phyloP scores from a whole-genome alignment of 2,113 vertebrate species.

The Rhodinocichla rosea region DNA sequence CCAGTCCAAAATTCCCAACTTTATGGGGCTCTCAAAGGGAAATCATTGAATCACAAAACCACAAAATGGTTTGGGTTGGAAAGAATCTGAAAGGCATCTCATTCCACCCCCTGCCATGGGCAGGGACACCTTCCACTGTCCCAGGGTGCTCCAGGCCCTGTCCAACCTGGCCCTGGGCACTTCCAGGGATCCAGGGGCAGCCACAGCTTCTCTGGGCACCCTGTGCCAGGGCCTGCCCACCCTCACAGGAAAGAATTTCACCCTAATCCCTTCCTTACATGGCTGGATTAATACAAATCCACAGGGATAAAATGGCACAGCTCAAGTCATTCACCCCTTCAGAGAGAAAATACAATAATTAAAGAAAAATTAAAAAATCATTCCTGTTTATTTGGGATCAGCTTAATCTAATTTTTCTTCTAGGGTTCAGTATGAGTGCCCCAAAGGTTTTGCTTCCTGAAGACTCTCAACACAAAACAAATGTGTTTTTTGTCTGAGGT shows the following conservation, averaged over 20 bases:
- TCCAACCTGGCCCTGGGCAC: background rate
- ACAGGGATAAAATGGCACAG: background rate
- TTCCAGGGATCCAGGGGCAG: background rate
- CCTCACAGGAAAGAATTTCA: background rate
- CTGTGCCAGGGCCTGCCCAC: background rate
- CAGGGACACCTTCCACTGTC: rapidly evolving
- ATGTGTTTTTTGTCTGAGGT: background rate
- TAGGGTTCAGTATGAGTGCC: background rate
- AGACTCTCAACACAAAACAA: background rate
- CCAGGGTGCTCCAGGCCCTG: rapidly evolving
- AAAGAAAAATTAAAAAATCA: background rate
- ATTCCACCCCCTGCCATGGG: background rate
- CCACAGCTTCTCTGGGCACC: background rate
- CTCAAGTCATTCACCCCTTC: background rate
- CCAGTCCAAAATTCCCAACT: background rate
- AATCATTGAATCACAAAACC: background rate
- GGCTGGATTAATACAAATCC: background rate
- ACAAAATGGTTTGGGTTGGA: background rate
- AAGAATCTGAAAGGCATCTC: background rate
- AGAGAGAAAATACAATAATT: background rate
- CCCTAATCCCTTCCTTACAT: background rate
- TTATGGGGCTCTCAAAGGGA: background rate
- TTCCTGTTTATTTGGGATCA: background rate
- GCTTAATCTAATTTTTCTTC: background rate
- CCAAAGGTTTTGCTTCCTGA: background rate